Base-by-base conservation (phyloP, 2,797 vertebrate species). In the Oceanodroma leucorhoa region DNA sequence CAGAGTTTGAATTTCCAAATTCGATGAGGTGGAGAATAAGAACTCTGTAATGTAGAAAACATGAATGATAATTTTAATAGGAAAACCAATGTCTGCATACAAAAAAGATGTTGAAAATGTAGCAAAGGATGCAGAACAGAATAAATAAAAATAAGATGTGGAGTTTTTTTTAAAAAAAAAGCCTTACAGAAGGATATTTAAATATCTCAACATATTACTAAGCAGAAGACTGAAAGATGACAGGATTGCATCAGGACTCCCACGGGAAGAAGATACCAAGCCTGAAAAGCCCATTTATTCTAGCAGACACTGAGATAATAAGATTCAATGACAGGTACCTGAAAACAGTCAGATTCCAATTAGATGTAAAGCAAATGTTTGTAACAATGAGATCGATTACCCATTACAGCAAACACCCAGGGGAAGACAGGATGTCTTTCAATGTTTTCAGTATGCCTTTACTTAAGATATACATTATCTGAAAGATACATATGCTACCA, bases 281-380 rank as follows among this genome's bases (percentile, higher is more conserved):
- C 46, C 32, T 88, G 70, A 64, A 90, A 95, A 83, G n/a, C 73
- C 34, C 80, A 66, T 94, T 96, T 94, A 84, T 83, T 94, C 58
- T 76, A 86, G 41, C 53, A 95, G 79, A 61, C 85, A 79, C 18
- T 54, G 87, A 65, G 38, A 88, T 93, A 87, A 71, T 67, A 73
- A 60, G 65, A 94, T 75, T 48, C 82, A 71, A 36, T 88, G 91
- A 91, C 57, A 95, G 50, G 46, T 86, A 75, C 61, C 85, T 83
- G 73, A 96, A 95, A 94, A 57, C 53, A 87, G 62, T 76, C 80
- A 90, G 46, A 45, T 87, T 92, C 48, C 80, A 76, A 79, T 90
- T 94, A 94, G 66, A 70, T 57, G 72, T 61, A 87, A 78, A 87
- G 83, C 40, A 92, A 91, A 87, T 14, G 43, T 94, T 92, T 79